Evolutionary conservation across 2,888 invertebrate species (phyloP).

Genomic region (Amiota minor): DNA sequence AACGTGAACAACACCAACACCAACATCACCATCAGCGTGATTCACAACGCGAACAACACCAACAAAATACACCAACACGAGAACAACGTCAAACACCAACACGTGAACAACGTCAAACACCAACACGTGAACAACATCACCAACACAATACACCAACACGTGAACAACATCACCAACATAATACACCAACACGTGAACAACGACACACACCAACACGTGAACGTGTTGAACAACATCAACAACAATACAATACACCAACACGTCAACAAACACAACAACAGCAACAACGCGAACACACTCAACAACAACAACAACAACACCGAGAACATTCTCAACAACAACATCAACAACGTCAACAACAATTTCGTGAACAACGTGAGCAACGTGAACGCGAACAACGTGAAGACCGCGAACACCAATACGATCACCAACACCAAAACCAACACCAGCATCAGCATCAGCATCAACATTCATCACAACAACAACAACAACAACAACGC

Average conservation of each 20-base stretch:
- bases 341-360: constrained; percentile 41
- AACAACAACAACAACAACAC: constrained; percentile 43
- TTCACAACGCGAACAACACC: constrained; percentile 44
- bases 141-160: constrained; percentile 29
- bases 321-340: constrained; percentile 41
- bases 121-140: constrained; percentile 23
- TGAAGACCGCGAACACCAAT: constrained; percentile 43
- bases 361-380: constrained; percentile 37
- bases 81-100: constrained; percentile 32
- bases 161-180: constrained; percentile 46
- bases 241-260: constrained; percentile 32
- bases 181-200: constrained; percentile 38
- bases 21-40: constrained; percentile 24
- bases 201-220: constrained; percentile 28
- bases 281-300: constrained; percentile 49
- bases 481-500: constrained; percentile 8
- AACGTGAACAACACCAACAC: constrained; percentile 37
- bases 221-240: constrained; percentile 31
- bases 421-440: constrained; percentile 39
- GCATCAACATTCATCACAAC: not conserved
- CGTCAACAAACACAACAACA: constrained; percentile 37
- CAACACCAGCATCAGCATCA: constrained; percentile 28
- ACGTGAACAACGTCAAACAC: constrained; percentile 25
- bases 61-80: constrained; percentile 37
- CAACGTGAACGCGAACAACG: constrained; percentile 47